Percentiles rank a stretch among this genome's conserved stretches.
phyloP scores from a whole-genome alignment of 1,140 invertebrate species.

The Musca domestica region DNA sequence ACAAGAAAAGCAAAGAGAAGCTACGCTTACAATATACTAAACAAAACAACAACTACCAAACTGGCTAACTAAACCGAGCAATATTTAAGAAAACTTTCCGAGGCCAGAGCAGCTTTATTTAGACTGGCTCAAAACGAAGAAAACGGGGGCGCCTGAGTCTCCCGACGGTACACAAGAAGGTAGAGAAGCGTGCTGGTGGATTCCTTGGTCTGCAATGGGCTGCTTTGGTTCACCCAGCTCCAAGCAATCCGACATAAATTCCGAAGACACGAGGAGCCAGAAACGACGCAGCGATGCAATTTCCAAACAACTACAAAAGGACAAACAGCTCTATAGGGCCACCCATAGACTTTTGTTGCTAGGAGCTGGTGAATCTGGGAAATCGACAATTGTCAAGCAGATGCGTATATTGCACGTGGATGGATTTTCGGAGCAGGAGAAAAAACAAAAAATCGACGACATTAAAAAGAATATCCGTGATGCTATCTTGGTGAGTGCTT shows the following conservation, averaged over 20 bases:
- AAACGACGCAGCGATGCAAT: conserved; percentile 98
- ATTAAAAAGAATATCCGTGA: conserved; percentile 99
- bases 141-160: conserved; percentile 54
- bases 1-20: neutral
- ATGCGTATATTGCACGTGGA: conserved; percentile 99
- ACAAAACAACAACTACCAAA: neutral
- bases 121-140: conserved; percentile 55
- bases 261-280: conserved; percentile 92
- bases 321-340: conserved; percentile 96
- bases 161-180: conserved; percentile 53
- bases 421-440: conserved; percentile 96
- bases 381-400: conserved; percentile 99
- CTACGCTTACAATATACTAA: neutral
- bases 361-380: conserved; percentile 96
- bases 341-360: conserved; percentile 93
- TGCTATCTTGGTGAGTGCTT: conserved; percentile 92
- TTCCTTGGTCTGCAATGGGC: conserved; percentile 83
- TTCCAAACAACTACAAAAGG: conserved; percentile 96
- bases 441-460: conserved; percentile 98
- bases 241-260: conserved; percentile 69
- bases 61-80: neutral
- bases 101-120: conserved; percentile 24
- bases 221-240: conserved; percentile 88
- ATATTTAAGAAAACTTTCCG: neutral
- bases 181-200: conserved; percentile 62